A percentile compares a stretch with the other conserved stretches of the same genome.
These are phyloP conservation scores for Phainopepla nitens DNA, from an alignment of 2,113 vertebrate species.

Conservation along the genomic window DNA sequence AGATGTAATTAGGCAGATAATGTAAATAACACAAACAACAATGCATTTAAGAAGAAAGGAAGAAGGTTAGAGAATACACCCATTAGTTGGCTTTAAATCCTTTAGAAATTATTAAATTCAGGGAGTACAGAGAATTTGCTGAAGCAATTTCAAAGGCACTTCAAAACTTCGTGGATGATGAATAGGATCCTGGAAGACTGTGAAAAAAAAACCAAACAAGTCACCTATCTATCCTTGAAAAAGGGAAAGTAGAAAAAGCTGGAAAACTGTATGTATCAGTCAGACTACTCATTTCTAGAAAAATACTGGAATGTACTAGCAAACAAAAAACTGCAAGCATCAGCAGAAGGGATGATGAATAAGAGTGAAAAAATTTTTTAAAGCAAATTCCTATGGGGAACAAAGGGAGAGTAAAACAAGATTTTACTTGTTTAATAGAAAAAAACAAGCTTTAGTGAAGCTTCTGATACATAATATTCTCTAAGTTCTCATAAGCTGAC, in stretches of 20 bases:
- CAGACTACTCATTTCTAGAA: not conserved
- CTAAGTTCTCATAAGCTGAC: not conserved
- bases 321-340: not conserved
- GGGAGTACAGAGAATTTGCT: not conserved
- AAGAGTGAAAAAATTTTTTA: not conserved
- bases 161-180: not conserved
- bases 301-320: not conserved
- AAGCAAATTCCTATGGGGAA: fast-evolving
- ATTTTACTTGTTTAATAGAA: not conserved
- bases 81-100: not conserved
- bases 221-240: not conserved
- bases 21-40: not conserved
- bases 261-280: not conserved
- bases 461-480: not conserved
- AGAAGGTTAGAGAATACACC: not conserved
- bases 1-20: not conserved
- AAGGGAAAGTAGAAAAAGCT: not conserved
- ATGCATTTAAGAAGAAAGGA: not conserved
- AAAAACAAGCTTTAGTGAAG: not conserved
- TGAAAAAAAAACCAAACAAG: not conserved
- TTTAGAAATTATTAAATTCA: not conserved
- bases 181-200: not conserved
- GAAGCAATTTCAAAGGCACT: not conserved
- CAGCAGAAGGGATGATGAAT: not conserved
- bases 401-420: not conserved